These are phyloP conservation scores for Elysia crispata DNA, from an alignment of 2,888 invertebrate genomes.

Conservation along the genomic window DNA sequence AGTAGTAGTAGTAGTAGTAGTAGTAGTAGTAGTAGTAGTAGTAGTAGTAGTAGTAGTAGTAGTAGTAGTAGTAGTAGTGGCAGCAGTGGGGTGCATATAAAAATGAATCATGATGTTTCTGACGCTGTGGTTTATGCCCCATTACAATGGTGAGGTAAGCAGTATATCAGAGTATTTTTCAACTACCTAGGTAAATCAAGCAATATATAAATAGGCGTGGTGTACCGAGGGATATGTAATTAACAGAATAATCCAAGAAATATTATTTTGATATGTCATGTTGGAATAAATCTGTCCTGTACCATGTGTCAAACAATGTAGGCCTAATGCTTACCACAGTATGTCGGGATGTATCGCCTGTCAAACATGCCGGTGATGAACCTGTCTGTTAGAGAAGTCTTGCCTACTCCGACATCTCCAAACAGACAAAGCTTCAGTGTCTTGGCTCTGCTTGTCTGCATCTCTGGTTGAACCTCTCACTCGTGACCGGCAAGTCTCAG, in stretches of 20 bases:
- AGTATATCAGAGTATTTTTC: too few species aligned
- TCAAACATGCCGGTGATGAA: slow-evolving; percentile 37
- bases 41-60: slow-evolving; percentile 10
- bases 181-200: too few species aligned
- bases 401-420: slow-evolving; percentile 41
- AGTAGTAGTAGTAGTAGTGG: slow-evolving; percentile 12
- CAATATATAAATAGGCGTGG: too few species aligned
- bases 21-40: slow-evolving; percentile 24
- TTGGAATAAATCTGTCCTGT: too few species aligned
- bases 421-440: slow-evolving; percentile 39
- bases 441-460: slow-evolving; percentile 3
- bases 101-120: too few species aligned
- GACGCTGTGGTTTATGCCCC: background rate
- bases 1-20: slow-evolving; percentile 24
- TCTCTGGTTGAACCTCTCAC: too few species aligned
- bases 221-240: too few species aligned
- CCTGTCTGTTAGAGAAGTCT: slow-evolving; percentile 35
- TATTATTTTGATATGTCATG: too few species aligned
- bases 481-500: too few species aligned
- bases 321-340: slow-evolving; percentile 31
- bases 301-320: too few species aligned
- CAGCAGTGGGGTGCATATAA: too few species aligned
- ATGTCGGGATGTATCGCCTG: slow-evolving; percentile 33
- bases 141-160: background rate
- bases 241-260: too few species aligned